These are phyloP conservation scores for Aphelenchoides fujianensis DNA, from an alignment of 1,140 invertebrate species.

Conservation along the genomic window DNA sequence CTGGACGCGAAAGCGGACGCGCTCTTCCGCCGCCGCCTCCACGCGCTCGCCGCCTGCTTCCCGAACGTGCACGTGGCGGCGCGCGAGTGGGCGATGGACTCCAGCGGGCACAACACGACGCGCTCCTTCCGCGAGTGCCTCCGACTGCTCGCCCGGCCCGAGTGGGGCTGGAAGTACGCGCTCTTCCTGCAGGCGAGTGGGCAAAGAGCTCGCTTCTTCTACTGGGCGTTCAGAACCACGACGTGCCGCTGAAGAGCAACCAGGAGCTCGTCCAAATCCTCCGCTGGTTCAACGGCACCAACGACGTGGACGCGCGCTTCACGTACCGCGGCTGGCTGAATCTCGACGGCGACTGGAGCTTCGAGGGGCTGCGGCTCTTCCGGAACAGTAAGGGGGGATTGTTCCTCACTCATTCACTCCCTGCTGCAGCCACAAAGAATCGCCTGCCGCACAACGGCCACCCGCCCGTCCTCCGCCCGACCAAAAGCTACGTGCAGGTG, in stretches of 20 bases:
- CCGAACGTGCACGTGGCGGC: conserved; percentile 39
- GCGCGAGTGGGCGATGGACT: conserved; percentile 3
- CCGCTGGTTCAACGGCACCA: too few species aligned
- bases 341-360: conserved; percentile 5
- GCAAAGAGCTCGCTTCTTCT: too few species aligned
- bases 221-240: conserved; percentile 15
- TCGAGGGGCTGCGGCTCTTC: conserved; percentile 12
- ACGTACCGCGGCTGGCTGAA: conserved; percentile 1
- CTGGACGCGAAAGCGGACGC: conserved; percentile 30
- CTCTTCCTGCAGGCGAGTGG: conserved; percentile 29
- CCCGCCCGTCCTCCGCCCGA: not conserved
- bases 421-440: conserved; percentile 4
- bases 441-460: not conserved
- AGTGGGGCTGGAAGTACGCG: conserved; percentile 28
- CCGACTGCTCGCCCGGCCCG: not conserved
- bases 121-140: conserved; percentile 25
- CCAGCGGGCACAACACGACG: not conserved
- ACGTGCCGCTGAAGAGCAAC: conserved; percentile 20
- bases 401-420: not conserved
- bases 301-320: conserved; percentile 6
- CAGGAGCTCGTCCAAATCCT: too few species aligned
- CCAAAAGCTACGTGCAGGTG: conserved; percentile 5
- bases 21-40: conserved; percentile 27
- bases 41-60: conserved; percentile 38
- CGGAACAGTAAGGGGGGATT: conserved; percentile 13